A percentile compares a stretch with the other conserved stretches of the same genome.
These are phyloP conservation scores for Heterotis niloticus DNA, from an alignment of 2,113 vertebrate genomes.

Conservation along the genomic window DNA sequence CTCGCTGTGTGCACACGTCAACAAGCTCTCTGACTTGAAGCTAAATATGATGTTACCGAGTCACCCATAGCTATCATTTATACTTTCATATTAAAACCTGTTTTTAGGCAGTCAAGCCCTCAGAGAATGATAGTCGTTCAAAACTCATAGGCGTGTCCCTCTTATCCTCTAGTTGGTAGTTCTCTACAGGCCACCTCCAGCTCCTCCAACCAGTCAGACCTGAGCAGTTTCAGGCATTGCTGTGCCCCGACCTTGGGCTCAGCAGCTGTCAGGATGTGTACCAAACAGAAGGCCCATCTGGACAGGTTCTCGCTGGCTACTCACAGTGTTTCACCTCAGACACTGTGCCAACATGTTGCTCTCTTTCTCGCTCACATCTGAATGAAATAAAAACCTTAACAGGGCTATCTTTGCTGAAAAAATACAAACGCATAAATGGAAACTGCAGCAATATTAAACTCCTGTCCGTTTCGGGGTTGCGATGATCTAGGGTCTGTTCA, in stretches of 20 bases:
- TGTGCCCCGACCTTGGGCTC: too few species aligned
- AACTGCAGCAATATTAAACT: too few species aligned
- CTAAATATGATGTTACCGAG: neutral
- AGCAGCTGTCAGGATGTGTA: neutral
- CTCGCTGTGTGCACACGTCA: neutral
- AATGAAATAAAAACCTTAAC: neutral
- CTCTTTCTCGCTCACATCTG: neutral
- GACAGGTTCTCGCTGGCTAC: neutral
- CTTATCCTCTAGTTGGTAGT: neutral
- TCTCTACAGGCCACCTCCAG: neutral
- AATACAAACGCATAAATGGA: too few species aligned
- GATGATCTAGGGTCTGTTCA: neutral
- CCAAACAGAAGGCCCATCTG: neutral
- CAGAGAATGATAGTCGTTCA: neutral
- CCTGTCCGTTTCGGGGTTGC: too few species aligned
- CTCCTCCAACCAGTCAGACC: neutral
- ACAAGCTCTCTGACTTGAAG: neutral
- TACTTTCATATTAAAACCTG: neutral
- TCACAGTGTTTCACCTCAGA: neutral
- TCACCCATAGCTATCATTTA: neutral
- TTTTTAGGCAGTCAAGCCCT: neutral
- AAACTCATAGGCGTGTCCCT: neutral
- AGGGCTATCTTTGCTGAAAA: too few species aligned
- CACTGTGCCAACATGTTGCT: neutral
- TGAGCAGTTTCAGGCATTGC: neutral